A percentile compares a stretch with the other conserved stretches of the same genome.
phyloP scores from a whole-genome alignment of 1,140 invertebrate genomes.

The Nasonia vitripennis region DNA sequence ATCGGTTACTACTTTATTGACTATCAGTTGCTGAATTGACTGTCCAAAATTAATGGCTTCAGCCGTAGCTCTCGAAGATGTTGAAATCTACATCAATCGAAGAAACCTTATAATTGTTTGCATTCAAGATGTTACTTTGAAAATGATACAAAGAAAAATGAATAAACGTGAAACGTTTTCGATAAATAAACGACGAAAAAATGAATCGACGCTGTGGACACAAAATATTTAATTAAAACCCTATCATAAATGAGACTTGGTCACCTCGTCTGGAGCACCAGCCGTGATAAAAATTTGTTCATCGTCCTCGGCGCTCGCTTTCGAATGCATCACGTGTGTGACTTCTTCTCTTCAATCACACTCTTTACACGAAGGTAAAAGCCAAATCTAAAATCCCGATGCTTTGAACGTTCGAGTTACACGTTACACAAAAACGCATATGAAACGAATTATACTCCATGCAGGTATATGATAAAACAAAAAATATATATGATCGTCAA shows the following conservation, averaged over 20 bases:
- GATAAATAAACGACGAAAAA: not conserved
- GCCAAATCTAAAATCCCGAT: not conserved
- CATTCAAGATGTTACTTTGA: not conserved
- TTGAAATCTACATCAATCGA: not conserved
- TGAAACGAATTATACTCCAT: not conserved
- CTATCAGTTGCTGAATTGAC: not conserved
- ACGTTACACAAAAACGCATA: not conserved
- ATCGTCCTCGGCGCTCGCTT: not conserved
- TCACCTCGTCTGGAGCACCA: not conserved
- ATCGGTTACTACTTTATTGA: not conserved
- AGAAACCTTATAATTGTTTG: not conserved
- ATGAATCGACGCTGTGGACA: not conserved
- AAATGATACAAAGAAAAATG: not conserved
- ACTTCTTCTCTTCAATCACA: not conserved
- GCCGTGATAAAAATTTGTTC: not conserved
- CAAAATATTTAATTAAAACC: not conserved
- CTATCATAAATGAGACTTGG: not conserved
- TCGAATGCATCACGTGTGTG: not conserved
- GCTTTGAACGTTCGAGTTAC: not conserved
- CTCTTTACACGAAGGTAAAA: not conserved
- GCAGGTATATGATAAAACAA: not conserved
- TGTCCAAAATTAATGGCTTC: not conserved
- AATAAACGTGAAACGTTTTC: not conserved
- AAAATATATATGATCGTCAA: constrained; percentile 51
- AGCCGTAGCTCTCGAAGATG: not conserved